Base-by-base conservation (phyloP, 2,888 invertebrate genomes). In the Microctonus hyperodae region DNA sequence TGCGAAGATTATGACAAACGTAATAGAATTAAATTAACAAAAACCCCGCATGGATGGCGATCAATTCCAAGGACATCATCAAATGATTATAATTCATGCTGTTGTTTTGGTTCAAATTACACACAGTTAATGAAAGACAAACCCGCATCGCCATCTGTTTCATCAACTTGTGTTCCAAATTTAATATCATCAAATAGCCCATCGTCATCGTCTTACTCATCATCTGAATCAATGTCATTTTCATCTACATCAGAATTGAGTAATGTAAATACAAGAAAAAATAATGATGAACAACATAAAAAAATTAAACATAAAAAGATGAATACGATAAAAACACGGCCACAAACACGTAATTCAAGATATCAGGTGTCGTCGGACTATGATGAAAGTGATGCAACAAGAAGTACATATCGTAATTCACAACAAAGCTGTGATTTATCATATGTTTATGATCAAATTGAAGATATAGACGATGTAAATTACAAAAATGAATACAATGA, bases 1-100 rank as follows among this genome's bases (percentile, higher is more conserved):
- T 93, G 93, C 86, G 94, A 94, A 85, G 94, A 94, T 83, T 94
- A 94, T 87, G 94, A 94, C 86, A 90, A 91, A 83, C 87, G 92
- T 68, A 94, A 94, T 85, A 91, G 94, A 69, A 92, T 94, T 79
- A 90, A 92, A 78, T 86, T 94, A 81, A 92, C 92, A 74, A 93
- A 93, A 82, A 93, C 93, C 23, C 88, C 91, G 51, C 88, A 88
- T 82, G 93, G 94, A 77, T 94, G 94, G 94, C 89, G 91, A 69
- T 92, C 92, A 67, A 92, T 91, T 85, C 94, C 93, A 76, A 88
- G 92, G 76, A 93, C 93, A 59, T 91, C 91, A 81, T 78, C 80
- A n/a, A 83, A 80, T 71, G 72, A 79, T 10, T 82, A 81, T 62
- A 72, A 40, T 44, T 20, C 55, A 6, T 67, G 59, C 3, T 63